phyloP scores from a whole-genome alignment of 2,113 vertebrate species.

The Chinchilla lanigera region DNA sequence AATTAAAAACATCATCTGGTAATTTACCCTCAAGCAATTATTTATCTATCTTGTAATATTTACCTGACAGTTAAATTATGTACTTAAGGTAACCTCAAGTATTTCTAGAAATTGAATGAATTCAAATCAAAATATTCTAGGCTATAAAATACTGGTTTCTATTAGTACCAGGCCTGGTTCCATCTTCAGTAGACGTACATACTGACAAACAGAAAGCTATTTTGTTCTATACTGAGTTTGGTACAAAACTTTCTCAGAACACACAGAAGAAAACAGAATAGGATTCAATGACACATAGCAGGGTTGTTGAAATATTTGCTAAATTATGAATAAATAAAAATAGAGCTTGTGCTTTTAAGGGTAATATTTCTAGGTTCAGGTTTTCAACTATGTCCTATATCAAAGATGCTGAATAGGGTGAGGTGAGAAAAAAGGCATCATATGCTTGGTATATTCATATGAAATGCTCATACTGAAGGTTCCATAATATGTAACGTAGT shows the following conservation, averaged over 20 bases:
- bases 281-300: neutral
- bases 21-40: neutral
- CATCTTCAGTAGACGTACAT: neutral
- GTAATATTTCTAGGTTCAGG: neutral
- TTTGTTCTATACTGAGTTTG: neutral
- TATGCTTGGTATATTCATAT: neutral
- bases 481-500: neutral
- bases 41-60: neutral
- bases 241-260: neutral
- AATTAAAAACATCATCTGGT: neutral
- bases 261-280: neutral
- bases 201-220: neutral
- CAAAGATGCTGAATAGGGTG: neutral
- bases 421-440: neutral
- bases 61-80: neutral
- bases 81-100: neutral
- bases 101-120: neutral
- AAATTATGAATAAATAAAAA: neutral
- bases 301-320: neutral
- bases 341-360: neutral
- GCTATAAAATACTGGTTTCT: neutral
- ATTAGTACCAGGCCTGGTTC: neutral
- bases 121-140: conserved; percentile 34
- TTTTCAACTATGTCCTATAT: neutral
- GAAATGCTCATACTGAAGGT: neutral